A percentile compares a stretch with the other conserved stretches of the same genome.
Evolutionary conservation across 2,113 vertebrate species (phyloP).

Genomic region (Sinocyclocheilus grahami): DNA sequence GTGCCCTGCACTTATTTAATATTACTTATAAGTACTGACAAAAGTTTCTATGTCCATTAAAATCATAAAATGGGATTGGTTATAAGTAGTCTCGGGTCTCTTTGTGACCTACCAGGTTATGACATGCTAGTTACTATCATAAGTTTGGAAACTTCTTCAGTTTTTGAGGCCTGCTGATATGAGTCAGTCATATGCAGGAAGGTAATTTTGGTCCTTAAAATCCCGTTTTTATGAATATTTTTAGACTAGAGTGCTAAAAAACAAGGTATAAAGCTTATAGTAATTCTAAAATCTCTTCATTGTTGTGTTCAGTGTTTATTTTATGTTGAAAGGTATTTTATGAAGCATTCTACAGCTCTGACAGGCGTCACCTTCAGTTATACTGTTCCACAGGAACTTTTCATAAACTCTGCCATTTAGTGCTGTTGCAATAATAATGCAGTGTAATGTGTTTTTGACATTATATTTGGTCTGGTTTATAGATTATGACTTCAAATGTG

Average conservation of each 20-base stretch:
- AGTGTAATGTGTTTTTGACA: not conserved
- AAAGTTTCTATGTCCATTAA: not conserved
- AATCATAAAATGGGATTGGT: not conserved
- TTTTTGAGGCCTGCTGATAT: not conserved
- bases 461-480: not conserved
- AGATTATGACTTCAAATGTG: not conserved
- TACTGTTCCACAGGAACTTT: not conserved
- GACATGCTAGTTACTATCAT: not conserved
- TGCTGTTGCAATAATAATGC: not conserved
- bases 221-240: not conserved
- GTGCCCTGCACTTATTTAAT: not conserved
- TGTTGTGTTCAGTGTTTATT: not conserved
- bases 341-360: not conserved
- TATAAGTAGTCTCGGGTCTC: not conserved
- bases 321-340: not conserved
- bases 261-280: not conserved
- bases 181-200: not conserved
- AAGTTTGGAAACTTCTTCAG: constrained; percentile 12
- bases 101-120: constrained; percentile 5
- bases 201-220: not conserved
- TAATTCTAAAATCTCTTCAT: not conserved
- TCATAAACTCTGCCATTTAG: not conserved
- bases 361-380: not conserved
- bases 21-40: not conserved
- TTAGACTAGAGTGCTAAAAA: not conserved